Evolutionary conservation across 1,140 invertebrate species (phyloP), one percentile per base, ranked within the genome.

Genomic region (Pollicipes pollicipes): DNA sequence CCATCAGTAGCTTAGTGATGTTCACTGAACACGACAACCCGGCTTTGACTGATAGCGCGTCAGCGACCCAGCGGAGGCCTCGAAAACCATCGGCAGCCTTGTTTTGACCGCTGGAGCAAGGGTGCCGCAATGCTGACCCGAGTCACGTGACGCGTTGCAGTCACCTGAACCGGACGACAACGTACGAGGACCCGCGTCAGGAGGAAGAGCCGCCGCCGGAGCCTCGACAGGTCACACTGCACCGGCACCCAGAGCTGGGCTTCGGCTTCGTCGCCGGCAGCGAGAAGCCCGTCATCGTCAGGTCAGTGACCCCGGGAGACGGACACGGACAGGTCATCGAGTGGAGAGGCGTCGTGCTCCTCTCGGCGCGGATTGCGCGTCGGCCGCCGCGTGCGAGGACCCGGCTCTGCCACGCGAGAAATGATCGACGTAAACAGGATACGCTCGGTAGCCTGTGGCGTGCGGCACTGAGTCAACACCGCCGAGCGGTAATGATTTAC

Each of bases 241-340:
- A 84, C 69, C 79, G 91, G 68, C 88, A 86, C 76, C 82, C 86
- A 0, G 85, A 89, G 58, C 83, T 93, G 63, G 92, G 92, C 0
- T 96, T 95, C 78, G 93, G 93, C 0, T 96, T 96, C 79, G 92
- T 96, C 1, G 93, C 93, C 1, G 92, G 93, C 0, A 92, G 90
- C 58, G 91, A 95, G 78, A 86, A 87, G 73, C 93, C 93, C 0
- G 91, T 95, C 8, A 88, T 95, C 64, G 91, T 96, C 13, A 85
- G 93, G 80, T 88, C 83, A 79, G 83, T 84, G 29, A 83, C 82
- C 28, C 35, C n/a, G 35, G 35, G 35, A 17, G n/a, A n/a, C n/a
- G n/a, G n/a, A n/a, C n/a, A n/a, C n/a, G n/a, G n/a, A n/a, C n/a
- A n/a, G n/a, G n/a, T n/a, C n/a, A n/a, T n/a, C n/a, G n/a, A n/a